Evolutionary conservation across 1,140 invertebrate genomes (phyloP).

Genomic region (Sesamia nonagrioides): DNA sequence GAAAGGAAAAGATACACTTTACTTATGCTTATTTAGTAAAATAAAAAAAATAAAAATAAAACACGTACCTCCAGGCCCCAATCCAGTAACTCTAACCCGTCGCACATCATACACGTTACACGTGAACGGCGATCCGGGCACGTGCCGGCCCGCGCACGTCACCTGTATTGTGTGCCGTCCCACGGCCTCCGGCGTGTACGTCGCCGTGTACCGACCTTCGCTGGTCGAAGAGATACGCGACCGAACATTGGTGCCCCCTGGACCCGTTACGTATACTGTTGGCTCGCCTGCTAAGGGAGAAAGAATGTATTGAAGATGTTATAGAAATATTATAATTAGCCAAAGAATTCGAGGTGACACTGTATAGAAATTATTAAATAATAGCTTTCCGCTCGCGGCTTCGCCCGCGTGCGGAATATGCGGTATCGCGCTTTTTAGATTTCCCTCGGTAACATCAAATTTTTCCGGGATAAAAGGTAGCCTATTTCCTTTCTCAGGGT

Average conservation of each 20-base stretch:
- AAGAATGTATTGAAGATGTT: too few species aligned
- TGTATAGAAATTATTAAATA: too few species aligned
- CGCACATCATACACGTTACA: slow-evolving; percentile 97
- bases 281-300: slow-evolving; percentile 88
- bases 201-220: slow-evolving; percentile 90
- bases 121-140: slow-evolving; percentile 96
- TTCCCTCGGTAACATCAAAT: too few species aligned
- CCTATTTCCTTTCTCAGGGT: too few species aligned
- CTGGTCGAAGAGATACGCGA: slow-evolving; percentile 89
- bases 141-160: slow-evolving; percentile 93
- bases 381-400: too few species aligned
- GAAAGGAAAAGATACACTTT: too few species aligned
- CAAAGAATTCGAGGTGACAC: too few species aligned
- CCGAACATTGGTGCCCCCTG: slow-evolving; percentile 92
- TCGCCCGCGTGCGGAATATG: too few species aligned
- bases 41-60: not conserved
- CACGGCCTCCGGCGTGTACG: slow-evolving; percentile 94
- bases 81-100: slow-evolving; percentile 93
- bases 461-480: too few species aligned
- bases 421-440: too few species aligned
- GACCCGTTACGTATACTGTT: slow-evolving; percentile 92
- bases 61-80: slow-evolving; percentile 85
- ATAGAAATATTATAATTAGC: too few species aligned
- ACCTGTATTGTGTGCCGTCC: slow-evolving; percentile 95
- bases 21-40: too few species aligned